Evolutionary conservation across 2,888 invertebrate species (phyloP), one percentile per base, ranked within the genome.

Genomic region (Coelinius sp.): DNA sequence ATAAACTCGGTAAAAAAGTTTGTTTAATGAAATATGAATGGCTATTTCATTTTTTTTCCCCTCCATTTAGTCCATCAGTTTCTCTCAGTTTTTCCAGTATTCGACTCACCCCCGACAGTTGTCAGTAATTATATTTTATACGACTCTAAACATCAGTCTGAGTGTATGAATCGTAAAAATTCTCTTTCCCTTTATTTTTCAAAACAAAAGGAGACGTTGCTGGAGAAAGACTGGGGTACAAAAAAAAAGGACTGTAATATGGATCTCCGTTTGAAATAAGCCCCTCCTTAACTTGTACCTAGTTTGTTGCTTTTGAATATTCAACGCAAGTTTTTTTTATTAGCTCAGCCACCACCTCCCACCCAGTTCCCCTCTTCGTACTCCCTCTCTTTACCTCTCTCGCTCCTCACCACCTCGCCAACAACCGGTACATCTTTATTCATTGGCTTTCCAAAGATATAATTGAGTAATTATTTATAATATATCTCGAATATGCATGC

Each of bases 391-490:
- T 70, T 69, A 38, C 49, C 49, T 31, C 77, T 78, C 79, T 78
- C 78, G 76, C 80, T 78, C 75, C 73, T 73, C 75, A 78, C 81
- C 80, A 73, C 44, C 46, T 49, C 35, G 76, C 79, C 79, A 75
- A 76, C 84, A 81, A 82, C 79, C 79, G 82, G 77, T 81, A 82
- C 87, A 87, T 87, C 87, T 87, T 87, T 87, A 87, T 87, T 87
- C 87, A 87, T 87, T 85, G 85, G 83, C 86, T 86, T 87, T 86
- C 86, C 86, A 86, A 87, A 87, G 87, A 87, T 87, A 87, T 87
- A 87, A 87, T 87, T 87, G 87, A 87, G 87, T 87, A 87, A 87
- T 87, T 87, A 87, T 87, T 87, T 87, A 87, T 87, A 87, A 87
- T 87, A 87, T 87, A 87, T 87, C 87, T 87, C 86, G 87, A 87